These are phyloP conservation scores for Aphidius ervi DNA, from an alignment of 1,140 invertebrate genomes.

Conservation along the genomic window DNA sequence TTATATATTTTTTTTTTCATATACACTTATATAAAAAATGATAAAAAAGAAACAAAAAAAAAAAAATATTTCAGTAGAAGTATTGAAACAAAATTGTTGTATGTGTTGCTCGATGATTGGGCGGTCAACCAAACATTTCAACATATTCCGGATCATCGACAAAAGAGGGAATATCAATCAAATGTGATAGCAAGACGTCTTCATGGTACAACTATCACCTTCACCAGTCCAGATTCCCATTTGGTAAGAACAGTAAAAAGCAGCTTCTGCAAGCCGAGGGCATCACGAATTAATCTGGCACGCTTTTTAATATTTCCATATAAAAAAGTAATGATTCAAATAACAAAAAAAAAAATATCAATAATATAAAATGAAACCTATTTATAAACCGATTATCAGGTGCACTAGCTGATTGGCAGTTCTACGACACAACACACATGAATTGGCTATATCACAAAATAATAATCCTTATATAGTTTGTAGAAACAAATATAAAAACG, in stretches of 20 bases:
- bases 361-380: slow-evolving; percentile 23
- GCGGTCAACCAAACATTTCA: too few species aligned
- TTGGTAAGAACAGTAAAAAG: slow-evolving; percentile 52
- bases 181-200: slow-evolving; percentile 46
- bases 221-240: slow-evolving; percentile 65
- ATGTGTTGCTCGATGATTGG: too few species aligned
- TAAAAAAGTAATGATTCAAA: slow-evolving; percentile 11
- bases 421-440: slow-evolving; percentile 20
- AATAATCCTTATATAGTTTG: slow-evolving; percentile 15
- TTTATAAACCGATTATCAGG: slow-evolving; percentile 15
- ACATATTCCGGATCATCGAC: too few species aligned
- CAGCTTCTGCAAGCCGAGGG: slow-evolving; percentile 14
- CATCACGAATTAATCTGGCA: slow-evolving; percentile 11
- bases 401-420: slow-evolving; percentile 21
- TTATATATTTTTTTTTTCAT: too few species aligned
- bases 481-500: slow-evolving; percentile 20
- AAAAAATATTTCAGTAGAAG: too few species aligned
- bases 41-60: too few species aligned
- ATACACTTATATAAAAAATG: too few species aligned
- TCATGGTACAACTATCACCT: slow-evolving; percentile 63
- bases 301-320: slow-evolving; percentile 9
- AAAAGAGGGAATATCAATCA: slow-evolving; percentile 35
- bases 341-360: slow-evolving; percentile 17
- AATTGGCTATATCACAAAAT: slow-evolving; percentile 24
- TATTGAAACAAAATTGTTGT: too few species aligned